A percentile compares a stretch with the other conserved stretches of the same genome.
These are phyloP conservation scores for Anser brachyrhynchus DNA, from an alignment of 2,113 vertebrate genomes.

Conservation along the genomic window DNA sequence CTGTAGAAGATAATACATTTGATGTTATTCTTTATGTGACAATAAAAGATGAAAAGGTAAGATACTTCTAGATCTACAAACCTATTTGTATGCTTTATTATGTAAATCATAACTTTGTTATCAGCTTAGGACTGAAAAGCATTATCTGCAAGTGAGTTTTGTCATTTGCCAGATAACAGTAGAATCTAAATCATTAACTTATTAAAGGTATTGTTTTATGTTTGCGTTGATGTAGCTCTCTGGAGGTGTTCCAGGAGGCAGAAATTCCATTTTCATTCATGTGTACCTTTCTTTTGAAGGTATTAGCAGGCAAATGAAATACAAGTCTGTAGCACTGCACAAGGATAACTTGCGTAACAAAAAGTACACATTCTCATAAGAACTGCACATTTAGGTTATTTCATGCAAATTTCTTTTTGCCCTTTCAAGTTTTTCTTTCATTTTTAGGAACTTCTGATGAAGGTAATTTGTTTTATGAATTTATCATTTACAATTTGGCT, in stretches of 20 bases:
- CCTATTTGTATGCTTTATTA: neutral
- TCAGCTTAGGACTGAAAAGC: neutral
- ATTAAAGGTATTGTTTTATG: neutral
- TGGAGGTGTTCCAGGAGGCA: neutral
- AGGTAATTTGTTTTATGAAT: neutral
- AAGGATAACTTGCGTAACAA: neutral
- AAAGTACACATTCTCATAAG: neutral
- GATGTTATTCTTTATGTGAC: constrained; percentile 87
- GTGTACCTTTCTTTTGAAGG: neutral
- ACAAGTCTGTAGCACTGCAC: neutral
- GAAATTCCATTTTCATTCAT: neutral
- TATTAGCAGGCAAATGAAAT: neutral
- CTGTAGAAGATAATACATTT: constrained; percentile 72
- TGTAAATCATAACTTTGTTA: neutral
- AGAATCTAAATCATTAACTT: neutral
- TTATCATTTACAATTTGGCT: neutral
- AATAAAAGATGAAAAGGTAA: constrained; percentile 85
- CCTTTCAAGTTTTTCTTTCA: neutral
- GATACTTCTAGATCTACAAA: neutral
- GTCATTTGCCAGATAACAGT: neutral
- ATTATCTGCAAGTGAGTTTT: neutral
- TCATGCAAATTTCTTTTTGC: neutral
- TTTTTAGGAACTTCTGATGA: neutral
- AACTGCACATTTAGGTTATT: no score
- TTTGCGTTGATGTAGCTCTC: neutral